phyloP scores from a whole-genome alignment of 2,888 invertebrate species.

The Hemicrepidius hirtus region DNA sequence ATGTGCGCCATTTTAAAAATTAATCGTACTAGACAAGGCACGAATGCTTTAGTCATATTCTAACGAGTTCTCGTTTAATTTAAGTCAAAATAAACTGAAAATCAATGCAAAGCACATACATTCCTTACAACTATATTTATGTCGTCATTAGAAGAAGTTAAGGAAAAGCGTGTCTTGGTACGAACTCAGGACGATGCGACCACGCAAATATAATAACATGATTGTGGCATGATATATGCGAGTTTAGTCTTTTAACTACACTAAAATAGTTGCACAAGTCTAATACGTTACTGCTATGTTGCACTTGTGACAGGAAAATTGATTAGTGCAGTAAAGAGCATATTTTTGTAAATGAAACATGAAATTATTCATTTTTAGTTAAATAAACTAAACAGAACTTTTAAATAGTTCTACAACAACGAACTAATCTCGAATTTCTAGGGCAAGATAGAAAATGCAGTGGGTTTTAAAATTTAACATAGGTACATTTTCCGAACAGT shows the following conservation, averaged over 20 bases:
- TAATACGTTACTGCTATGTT: slow-evolving; percentile 5
- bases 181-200: slow-evolving; percentile 67
- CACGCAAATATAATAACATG: slow-evolving; percentile 71
- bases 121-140: slow-evolving; percentile 65
- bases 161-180: slow-evolving; percentile 70
- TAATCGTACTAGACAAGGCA: slow-evolving; percentile 2
- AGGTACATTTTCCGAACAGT: too few relatives aligned
- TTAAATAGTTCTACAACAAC: too few relatives aligned
- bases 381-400: too few relatives aligned
- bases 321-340: background rate
- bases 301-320: slow-evolving; percentile 35
- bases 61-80: slow-evolving; percentile 17
- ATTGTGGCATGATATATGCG: slow-evolving; percentile 68
- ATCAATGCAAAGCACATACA: slow-evolving; percentile 61
- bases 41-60: slow-evolving; percentile 13
- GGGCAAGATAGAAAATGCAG: too few relatives aligned
- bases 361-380: background rate
- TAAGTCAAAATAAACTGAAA: slow-evolving; percentile 50
- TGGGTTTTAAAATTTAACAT: too few relatives aligned
- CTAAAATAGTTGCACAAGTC: slow-evolving; percentile 32
- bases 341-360: background rate
- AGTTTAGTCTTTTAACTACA: slow-evolving; percentile 51
- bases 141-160: slow-evolving; percentile 67
- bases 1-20: background rate
- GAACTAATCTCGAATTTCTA: too few relatives aligned